phyloP scores from a whole-genome alignment of 2,113 vertebrate genomes.

The Cyphotilapia sp. region DNA sequence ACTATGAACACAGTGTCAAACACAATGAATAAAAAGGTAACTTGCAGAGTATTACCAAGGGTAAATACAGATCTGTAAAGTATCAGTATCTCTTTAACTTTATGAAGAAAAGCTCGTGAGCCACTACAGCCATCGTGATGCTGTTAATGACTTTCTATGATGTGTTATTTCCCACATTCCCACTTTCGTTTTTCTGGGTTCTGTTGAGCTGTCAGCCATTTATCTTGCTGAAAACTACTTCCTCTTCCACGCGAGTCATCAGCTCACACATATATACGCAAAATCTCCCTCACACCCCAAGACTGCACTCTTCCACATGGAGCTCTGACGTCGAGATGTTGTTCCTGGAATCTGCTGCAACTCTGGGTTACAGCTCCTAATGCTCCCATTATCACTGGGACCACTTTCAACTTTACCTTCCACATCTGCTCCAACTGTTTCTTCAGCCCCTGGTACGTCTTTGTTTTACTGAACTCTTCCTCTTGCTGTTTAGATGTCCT shows the following conservation, averaged over 20 bases:
- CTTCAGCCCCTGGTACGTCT: not conserved
- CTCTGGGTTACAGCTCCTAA: not conserved
- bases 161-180: not conserved
- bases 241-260: not conserved
- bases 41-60: not conserved
- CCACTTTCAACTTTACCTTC: not conserved
- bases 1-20: not conserved
- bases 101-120: accelerated
- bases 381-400: not conserved
- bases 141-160: not conserved
- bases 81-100: not conserved
- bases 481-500: not conserved
- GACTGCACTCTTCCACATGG: not conserved
- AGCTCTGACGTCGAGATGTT: accelerated
- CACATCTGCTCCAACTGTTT: not conserved
- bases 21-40: not conserved
- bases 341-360: not conserved
- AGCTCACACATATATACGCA: not conserved
- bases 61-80: not conserved
- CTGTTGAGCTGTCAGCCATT: not conserved
- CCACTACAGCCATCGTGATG: not conserved
- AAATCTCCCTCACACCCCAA: not conserved
- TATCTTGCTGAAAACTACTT: not conserved
- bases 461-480: not conserved
- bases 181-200: not conserved